These are phyloP conservation scores for Vandiemenella viatica DNA, from an alignment of 2,888 invertebrate genomes.

Conservation along the genomic window DNA sequence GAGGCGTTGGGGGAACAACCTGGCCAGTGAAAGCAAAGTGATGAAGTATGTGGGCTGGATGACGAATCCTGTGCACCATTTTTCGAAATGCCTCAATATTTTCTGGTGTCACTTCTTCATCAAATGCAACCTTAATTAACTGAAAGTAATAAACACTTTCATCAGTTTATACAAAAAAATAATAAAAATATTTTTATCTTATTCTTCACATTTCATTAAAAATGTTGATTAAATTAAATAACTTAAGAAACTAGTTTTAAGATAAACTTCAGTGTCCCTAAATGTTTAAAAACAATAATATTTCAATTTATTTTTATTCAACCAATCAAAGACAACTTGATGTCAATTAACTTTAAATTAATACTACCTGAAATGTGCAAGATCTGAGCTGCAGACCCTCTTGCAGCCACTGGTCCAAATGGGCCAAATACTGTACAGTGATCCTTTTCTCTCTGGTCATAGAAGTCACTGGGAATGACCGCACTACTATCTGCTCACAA, in stretches of 20 bases:
- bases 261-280: no score
- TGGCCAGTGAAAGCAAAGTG: conserved; percentile 85
- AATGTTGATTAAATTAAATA: no score
- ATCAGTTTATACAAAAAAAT: background rate
- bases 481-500: conserved; percentile 84
- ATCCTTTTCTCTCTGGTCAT: conserved; percentile 91
- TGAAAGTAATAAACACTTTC: conserved; percentile 22
- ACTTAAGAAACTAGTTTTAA: no score
- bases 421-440: conserved; percentile 70
- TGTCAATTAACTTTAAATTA: conserved; percentile 32
- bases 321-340: no score
- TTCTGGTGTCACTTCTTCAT: conserved; percentile 86
- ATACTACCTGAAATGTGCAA: conserved; percentile 81
- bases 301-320: no score
- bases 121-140: conserved; percentile 63
- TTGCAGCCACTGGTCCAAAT: conserved; percentile 79
- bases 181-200: background rate
- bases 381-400: conserved; percentile 88
- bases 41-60: conserved; percentile 74
- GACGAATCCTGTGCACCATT: conserved; percentile 64
- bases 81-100: conserved; percentile 78
- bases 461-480: conserved; percentile 85
- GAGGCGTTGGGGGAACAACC: conserved; percentile 51
- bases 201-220: background rate
- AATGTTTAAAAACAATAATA: no score